Percentiles rank a stretch among this genome's conserved stretches.
phyloP scores from a whole-genome alignment of 2,113 vertebrate genomes.

The Emydocephalus ijimae region DNA sequence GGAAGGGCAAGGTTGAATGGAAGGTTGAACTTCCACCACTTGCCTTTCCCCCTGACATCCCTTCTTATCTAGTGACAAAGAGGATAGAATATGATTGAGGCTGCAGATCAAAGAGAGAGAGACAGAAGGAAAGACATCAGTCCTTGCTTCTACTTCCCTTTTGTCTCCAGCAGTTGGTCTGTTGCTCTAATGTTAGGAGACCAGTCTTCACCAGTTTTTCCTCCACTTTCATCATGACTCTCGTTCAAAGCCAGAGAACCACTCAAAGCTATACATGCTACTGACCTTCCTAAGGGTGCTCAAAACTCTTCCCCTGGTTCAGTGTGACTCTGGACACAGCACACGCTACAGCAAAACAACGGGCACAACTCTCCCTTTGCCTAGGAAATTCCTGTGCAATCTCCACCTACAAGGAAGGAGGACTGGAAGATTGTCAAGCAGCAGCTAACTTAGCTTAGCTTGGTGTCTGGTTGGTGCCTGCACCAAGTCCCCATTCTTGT shows the following conservation, averaged over 20 bases:
- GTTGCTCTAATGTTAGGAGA: not conserved
- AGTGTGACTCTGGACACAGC: not conserved
- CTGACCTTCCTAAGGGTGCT: not conserved
- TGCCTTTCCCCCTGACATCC: not conserved
- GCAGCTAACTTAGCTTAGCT: not conserved
- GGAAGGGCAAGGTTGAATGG: not conserved
- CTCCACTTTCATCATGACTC: not conserved
- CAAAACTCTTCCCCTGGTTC: not conserved
- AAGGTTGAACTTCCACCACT: not conserved
- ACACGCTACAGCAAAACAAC: not conserved
- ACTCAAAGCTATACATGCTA: not conserved
- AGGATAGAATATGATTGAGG: not conserved
- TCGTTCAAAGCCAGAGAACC: not conserved
- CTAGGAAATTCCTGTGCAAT: not conserved
- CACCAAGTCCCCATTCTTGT: not conserved
- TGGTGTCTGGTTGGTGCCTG: not conserved
- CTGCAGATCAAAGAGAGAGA: not conserved
- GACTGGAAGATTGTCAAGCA: not conserved
- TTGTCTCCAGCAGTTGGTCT: not conserved
- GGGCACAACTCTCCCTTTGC: not conserved
- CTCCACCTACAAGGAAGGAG: not conserved
- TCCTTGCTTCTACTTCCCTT: not conserved
- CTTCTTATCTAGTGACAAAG: not conserved
- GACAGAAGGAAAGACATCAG: not conserved
- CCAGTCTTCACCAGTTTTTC: not conserved